Base-by-base conservation (phyloP, 1,140 invertebrate species). In the Drosophila truncata region DNA sequence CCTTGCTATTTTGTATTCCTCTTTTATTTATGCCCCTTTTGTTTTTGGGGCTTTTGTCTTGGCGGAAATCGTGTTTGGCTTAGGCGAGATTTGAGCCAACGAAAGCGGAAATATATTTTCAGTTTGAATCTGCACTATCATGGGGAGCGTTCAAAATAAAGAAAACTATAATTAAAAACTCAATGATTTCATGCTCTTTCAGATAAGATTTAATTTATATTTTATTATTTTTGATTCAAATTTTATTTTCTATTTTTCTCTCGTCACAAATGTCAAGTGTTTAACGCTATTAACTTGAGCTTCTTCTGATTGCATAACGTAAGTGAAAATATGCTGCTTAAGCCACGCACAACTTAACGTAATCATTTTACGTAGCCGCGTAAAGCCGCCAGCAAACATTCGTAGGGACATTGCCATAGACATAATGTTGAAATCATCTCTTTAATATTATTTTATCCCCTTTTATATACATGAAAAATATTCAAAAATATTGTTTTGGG, bases 1-100 rank as follows among this genome's bases (percentile, higher is more conserved):
- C 20, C 20, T 23, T 60, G 66, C 23, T 72, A 71, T 72, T 72
- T 72, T 60, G 52, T 72, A 59, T 70, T 47, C 58, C 31, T 31
- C 4, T 35, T 29, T 25, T 72, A 42, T 72, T 60, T 72, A 72
- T 72, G 23, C 27, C 16, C 11, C 20, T 14, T 44, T 33, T 20
- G 0, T 23, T 18, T 64, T 9, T 18, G 61, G 23, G 57, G 35
- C 33, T 49, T 67, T 67, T 64, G 65, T 50, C 44, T 65, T 50
- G 50, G 39, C 20, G 66, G 16, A 41, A 42, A 55, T 39, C 66
- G 61, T 70, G 61, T 70, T 64, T 18, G 61, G 66, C 66, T 70
- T 66, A 54, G 65, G 20, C 65, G 60, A 69, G 60, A 69, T 69
- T 64, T 23, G 10, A 25, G 57, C 54, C n/a, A 18, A 33, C 8